Base-by-base conservation (phyloP, 2,113 vertebrate genomes). In the Vanacampus margaritifer region DNA sequence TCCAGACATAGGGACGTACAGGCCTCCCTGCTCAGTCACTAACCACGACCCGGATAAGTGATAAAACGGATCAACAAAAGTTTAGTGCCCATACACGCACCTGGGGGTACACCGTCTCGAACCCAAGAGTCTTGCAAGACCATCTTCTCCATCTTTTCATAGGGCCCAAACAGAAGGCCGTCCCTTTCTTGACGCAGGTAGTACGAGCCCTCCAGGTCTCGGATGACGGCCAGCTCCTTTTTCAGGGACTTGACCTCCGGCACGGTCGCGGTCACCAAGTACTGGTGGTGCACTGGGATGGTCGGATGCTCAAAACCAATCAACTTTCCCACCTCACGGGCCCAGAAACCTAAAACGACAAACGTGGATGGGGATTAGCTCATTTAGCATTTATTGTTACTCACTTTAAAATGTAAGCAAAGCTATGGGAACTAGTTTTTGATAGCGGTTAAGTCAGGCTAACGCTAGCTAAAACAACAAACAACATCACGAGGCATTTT, bases 281-380 rank as follows among this genome's bases (percentile, higher is more conserved):
- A 98, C n/a, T 98, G 97, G 85, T 99, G 97, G 71, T 99, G 97
- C 65, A 99, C 95, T 0, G 97, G 96, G 81, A 99, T 91, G 54
- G 97, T 93, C 39, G 96, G 95, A 75, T 99, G 97, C 0, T 94
- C 90, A 3, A 98, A 79, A 50, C 95, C 97, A 56, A 97, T 91
- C 92, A 98, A 89, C 51, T 94, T 86, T 21, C 97, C 96, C 71
- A 99, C 85, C 65, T 99, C 97, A 64, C 91, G 90, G 6, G 97
- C 96, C 97, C 97, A 99, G 86, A 99, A 98, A 60, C 97, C 97
- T 99, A 72, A 72, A 73, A 69, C 1, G 54, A 54, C 23, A 61
- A 1, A 64, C 26, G 17, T 21, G 45, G 17, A 19, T 19, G 48
- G 21, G 43, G 43, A 3, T 45, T 45, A 17, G 5, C 13, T 37